Evolutionary conservation across 2,113 vertebrate genomes (phyloP), one percentile per base, ranked within the genome.

Genomic region (Xenus cinereus): DNA sequence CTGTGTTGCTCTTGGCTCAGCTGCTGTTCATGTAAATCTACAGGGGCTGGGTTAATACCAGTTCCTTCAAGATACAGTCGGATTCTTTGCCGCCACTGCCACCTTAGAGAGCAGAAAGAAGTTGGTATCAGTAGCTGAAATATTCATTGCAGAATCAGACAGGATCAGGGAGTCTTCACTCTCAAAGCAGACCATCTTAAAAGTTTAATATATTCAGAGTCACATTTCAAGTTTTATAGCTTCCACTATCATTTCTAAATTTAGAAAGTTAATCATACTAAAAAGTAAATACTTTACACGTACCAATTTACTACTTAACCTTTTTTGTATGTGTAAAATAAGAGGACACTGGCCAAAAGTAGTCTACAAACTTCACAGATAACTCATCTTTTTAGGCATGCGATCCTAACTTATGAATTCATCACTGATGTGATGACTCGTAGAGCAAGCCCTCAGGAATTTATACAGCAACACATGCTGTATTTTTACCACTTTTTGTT

Each of bases 21-120:
- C 96, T 99, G 99, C 96, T 99, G 98, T 66, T 99, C 99, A 12
- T 99, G 99, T 57, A 99, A 98, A 96, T 99, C 99, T 95, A 99
- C 99, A 4, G 99, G 99, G 14, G 97, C 91, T 24, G 99, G 98
- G 26, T 99, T 99, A 91, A 99, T 99, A 45, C 99, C 99, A 6
- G 99, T 99, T 45, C 99, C 99, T 97, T 99, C 99, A 51, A 99
- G 97, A 80, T 99, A 98, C 50, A 99, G 95, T 50, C 99, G 98
- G 96, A 99, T 99, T 92, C 99, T 98, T 92, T 99, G 99, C 27
- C 99, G 98, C 99, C 99, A 99, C 57, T 99, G 98, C 99, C 99
- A 99, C 97, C 99, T 99, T 87, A 46, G 35, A 94, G 24, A 94
- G 26, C 18, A 7, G 21, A 92, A 76, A 54, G 60, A 85, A 90